Base-by-base conservation (phyloP, 2,888 invertebrate species). In the Prosopocoilus inquinatus region DNA sequence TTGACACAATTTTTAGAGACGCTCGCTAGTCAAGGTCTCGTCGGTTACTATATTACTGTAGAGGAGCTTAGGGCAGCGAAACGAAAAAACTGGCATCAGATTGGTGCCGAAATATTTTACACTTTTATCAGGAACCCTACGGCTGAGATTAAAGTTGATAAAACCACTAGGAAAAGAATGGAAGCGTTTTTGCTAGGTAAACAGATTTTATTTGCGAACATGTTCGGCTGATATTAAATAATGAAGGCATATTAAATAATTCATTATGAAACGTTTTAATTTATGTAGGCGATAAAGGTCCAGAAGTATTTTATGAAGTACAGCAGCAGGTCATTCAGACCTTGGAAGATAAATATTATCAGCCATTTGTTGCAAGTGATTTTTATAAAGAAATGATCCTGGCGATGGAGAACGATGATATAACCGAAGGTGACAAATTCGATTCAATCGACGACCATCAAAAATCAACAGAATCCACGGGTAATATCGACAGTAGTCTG, bases 71-170 rank as follows among this genome's bases (percentile, higher is more conserved):
- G 90, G 61, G 82, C 84, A 53, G 84, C 90, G n/a, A 86, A 87
- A 45, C 82, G 89, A 63, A 86, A 86, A 57, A 84, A 84, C 63
- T 89, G 89, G 84, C 93, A 94, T 76, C 91, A 94, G 68, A 78
- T 93, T 28, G 95, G 91, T 8, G 90, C 91, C n/a, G 94, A 94
- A 76, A 91, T 94, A 68, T 94, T 91, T 78, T 93, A 94, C 71
- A 91, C 91, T 2, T 94, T 90, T 68, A 90, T 95, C 58, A 82
- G 90, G 61, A 90, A 89, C 47, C 88, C 90, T 1, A 87, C 87
- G 57, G 89, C 90, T 0, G 89, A 89, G 71, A 87, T 93, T 57
- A 89, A 90, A 79, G 87, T 91, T 41, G 90, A 91, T 70, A 92
- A 88, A 79, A 84, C 84, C 48, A 86, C 87, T 4, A 82, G 90